A percentile compares a stretch with the other conserved stretches of the same genome.
These are phyloP conservation scores for Ophioderma brevispina DNA, from an alignment of 35 echinoderm and acorn worm genomes.

Conservation along the genomic window DNA sequence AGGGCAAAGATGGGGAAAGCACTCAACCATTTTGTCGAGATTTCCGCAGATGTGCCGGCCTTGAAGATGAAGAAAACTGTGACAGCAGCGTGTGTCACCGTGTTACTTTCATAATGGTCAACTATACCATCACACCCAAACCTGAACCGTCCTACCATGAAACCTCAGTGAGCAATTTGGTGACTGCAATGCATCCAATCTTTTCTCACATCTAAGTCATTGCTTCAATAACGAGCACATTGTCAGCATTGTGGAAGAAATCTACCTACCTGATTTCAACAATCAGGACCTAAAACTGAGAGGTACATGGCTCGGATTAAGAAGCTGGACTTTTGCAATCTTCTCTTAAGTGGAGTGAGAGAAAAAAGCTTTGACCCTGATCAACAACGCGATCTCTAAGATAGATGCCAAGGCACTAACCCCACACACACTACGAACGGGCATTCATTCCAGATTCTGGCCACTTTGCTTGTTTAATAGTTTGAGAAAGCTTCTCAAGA, in stretches of 20 bases:
- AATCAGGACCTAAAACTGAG: constrained; percentile 18
- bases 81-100: constrained; percentile 65
- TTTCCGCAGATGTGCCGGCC: constrained; percentile 14
- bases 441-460: constrained; percentile 52
- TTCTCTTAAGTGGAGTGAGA: constrained; percentile 64
- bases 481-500: constrained; percentile 50
- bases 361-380: constrained; percentile 71
- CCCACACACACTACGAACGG: constrained; percentile 71
- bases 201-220: constrained; percentile 61
- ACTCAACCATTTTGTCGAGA: constrained; percentile 23
- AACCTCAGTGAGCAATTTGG: constrained; percentile 51
- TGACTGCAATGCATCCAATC: constrained; percentile 40
- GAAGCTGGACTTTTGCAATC: constrained; percentile 48
- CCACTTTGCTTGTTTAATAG: constrained; percentile 65
- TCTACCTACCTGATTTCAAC: constrained; percentile 64
- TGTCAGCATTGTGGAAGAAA: neutral
- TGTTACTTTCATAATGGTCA: constrained; percentile 51
- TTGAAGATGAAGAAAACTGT: constrained; percentile 52
- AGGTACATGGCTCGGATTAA: constrained; percentile 52
- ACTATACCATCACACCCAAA: constrained; percentile 68
- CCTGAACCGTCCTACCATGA: constrained; percentile 70
- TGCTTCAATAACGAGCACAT: constrained; percentile 40
- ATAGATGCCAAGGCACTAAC: constrained; percentile 52
- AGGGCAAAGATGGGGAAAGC: constrained; percentile 14
- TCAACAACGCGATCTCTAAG: constrained; percentile 50